phyloP scores from a whole-genome alignment of 1,140 invertebrate genomes.

The Olivierus martensii region DNA sequence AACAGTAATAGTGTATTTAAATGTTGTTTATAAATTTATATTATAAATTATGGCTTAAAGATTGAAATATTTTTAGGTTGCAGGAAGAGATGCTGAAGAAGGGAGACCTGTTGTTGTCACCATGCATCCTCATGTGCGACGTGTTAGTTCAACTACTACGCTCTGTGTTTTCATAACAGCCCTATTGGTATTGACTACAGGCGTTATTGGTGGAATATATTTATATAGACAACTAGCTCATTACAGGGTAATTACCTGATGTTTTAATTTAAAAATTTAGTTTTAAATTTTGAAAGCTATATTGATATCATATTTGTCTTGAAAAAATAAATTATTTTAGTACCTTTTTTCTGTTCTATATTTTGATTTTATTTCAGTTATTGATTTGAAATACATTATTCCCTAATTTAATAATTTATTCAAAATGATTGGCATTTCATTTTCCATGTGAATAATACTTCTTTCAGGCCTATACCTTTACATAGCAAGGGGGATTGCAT shows the following conservation, averaged over 20 bases:
- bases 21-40: too few species aligned
- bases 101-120: slow-evolving; percentile 12
- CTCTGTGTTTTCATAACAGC: slow-evolving; percentile 55
- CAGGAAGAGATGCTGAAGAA: slow-evolving; percentile 14
- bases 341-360: too few species aligned
- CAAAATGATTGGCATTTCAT: too few species aligned
- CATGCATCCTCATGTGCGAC: slow-evolving; percentile 34
- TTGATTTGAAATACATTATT: too few species aligned
- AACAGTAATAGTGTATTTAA: too few species aligned
- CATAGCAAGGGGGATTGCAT: too few species aligned
- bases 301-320: background rate
- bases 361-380: too few species aligned
- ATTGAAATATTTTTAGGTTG: slow-evolving; percentile 6
- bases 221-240: slow-evolving; percentile 58
- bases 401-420: too few species aligned
- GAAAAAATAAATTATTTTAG: too few species aligned
- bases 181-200: slow-evolving; percentile 53
- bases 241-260: slow-evolving; percentile 28
- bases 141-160: slow-evolving; percentile 45
- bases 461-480: too few species aligned
- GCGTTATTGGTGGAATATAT: slow-evolving; percentile 56
- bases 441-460: too few species aligned
- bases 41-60: too few species aligned
- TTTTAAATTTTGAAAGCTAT: background rate
- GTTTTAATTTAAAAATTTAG: background rate